Base-by-base conservation (phyloP, 2,113 vertebrate species). In the Collichthys lucidus region DNA sequence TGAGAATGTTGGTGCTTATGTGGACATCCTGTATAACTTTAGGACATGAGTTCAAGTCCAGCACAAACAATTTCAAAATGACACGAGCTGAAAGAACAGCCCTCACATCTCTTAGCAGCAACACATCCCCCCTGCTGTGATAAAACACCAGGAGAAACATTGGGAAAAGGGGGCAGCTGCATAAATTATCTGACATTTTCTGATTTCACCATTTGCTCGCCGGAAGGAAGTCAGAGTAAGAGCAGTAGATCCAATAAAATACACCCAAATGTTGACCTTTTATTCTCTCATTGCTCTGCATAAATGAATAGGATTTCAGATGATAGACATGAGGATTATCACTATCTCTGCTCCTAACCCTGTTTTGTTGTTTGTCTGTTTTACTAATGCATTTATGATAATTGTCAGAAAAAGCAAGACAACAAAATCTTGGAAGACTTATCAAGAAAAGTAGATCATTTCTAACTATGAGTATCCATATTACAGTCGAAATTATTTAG, bases 131-230 rank as follows among this genome's bases (percentile, higher is more conserved):
- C 86, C 78, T 40, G 31, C 59, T 66, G 74, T 15, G 75, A 71
- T 71, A 44, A 88, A 88, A 69, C 86, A 85, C 83, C 80, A 82
- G 78, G 87, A 83, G 81, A 81, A 86, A 84, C 65, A 65, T 31
- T 26, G 60, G 53, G 77, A 71, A 73, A 74, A 72, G 66, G 64
- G 70, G 67, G n/a, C 53, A 83, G 76, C 75, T 80, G 90, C 80
- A 92, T 91, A 89, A 76, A 89, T 91, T 87, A 93, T 80, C 66
- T 71, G 77, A 88, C 74, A 67, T 53, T 89, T 83, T 77, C 50
- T 82, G 78, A 82, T 82, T 84, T 71, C 61, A 29, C 11, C 11
- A 29, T 89, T 77, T 61, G 17, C 29, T 20, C 3, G 19, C 55
- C 11, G 14, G 49, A 80, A 69, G 49, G 22, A 76, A 85, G 55